Conservation (phyloP, 2,888 invertebrate genomes). For the Formica aserva region DNA sequence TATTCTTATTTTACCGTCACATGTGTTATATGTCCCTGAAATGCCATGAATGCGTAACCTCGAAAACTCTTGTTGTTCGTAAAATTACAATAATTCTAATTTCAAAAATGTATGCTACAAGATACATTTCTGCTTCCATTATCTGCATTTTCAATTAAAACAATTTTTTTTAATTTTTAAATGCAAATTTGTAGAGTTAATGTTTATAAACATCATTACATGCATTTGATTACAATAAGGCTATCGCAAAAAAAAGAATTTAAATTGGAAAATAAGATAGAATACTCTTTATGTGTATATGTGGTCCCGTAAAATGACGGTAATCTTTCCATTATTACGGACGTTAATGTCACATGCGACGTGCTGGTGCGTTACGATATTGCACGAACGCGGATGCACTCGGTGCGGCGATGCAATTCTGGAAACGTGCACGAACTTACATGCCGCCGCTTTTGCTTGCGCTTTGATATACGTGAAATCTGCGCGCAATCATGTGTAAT, state of each 20-base stretch:
- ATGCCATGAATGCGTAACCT: not conserved
- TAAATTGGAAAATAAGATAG: not conserved
- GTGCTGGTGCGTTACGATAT: not conserved
- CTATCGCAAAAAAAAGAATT: not conserved
- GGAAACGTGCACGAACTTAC: conserved; percentile 15
- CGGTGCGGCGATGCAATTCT: not conserved
- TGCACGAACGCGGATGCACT: conserved; percentile 6
- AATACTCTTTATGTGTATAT: not conserved
- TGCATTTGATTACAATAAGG: not conserved
- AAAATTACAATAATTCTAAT: not conserved
- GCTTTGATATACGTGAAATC: conserved; percentile 18
- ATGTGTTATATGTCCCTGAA: not conserved
- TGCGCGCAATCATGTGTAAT: conserved; percentile 29
- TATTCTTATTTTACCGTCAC: conserved; percentile 4
- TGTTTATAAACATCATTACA: not conserved
- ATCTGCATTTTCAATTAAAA: not conserved
- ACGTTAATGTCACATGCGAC: conserved; percentile 28
- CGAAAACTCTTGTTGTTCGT: not conserved
- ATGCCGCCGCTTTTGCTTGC: conserved; percentile 4
- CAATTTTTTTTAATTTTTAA: not conserved
- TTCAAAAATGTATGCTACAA: not conserved
- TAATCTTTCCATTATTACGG: conserved; percentile 26
- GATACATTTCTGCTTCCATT: not conserved
- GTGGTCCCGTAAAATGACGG: not conserved
- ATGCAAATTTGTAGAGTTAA: not conserved